Base-by-base conservation (phyloP, 92 coral and sea anemone species). In the Virgularia gustaviana region DNA sequence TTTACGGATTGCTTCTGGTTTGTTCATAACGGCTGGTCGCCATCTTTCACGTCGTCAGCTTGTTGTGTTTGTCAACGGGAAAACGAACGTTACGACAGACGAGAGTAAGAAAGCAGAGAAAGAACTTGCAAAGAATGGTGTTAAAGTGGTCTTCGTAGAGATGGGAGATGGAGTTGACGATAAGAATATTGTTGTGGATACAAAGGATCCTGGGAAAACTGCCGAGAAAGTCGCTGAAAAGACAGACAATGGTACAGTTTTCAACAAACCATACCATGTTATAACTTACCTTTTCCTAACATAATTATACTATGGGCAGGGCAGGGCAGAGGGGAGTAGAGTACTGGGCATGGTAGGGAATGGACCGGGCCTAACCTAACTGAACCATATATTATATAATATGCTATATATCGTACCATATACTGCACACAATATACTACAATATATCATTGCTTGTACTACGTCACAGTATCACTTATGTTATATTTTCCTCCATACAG, bases 21-120 rank as follows among this genome's bases (percentile, higher is more conserved):
- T 19, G 75, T 89, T 91, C 60, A 81, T 66, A 36, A 73, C 81
- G 22, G 79, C 72, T 6, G 72, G 85, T n/a, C 84, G 97, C 15
- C 71, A 63, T 45, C 88, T 86, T 49, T 90, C 96, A n/a, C 86
- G 85, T 13, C 87, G 81, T 71, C 83, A 84, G 39, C 60, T 91
- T 29, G 87, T 91, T 20, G 76, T 91, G 30, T 84, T 91, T 65
- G 87, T 87, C 32, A 95, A 87, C 57, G 75, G 91, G 20, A 29
- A 65, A 12, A 87, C 90, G 11, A 91, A 90, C 8, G 31, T 74
- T 16, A 63, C 84, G 67, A 91, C 81, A 0, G 75, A 72, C 19
- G 79, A 61, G 18, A 51, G 85, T n/a, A 68, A 63, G 33, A 31
- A 20, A 3, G 87, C 87, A 39, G 88, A 83, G 3, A 76, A 66